Base-by-base conservation (phyloP, 2,797 vertebrate species). In the Hyperoplus lanceolatus region DNA sequence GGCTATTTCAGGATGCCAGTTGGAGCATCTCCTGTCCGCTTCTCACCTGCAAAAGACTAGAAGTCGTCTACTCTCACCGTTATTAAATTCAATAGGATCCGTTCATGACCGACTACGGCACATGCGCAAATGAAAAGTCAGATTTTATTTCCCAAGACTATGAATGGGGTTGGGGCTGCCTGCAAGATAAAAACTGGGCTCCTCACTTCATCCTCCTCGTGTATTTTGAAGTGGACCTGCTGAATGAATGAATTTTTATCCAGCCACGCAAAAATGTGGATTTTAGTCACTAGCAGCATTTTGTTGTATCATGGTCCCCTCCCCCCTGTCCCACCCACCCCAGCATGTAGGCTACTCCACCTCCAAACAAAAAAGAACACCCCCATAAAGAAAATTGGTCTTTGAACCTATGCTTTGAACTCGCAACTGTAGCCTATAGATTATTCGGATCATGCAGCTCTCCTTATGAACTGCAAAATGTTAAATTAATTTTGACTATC, bases 21-120 rank as follows among this genome's bases (percentile, higher is more conserved):
- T 79, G 79, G 49, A 81, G 79, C 86, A 90, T 90, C 89, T 70
- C 78, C 62, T 76, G 65, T n/a, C 63, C 66, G 48, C 80, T 87
- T 81, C 82, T 92, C 92, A 91, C 92, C 92, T 90, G 90, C 87
- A 70, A 81, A 76, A 82, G 84, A 89, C 88, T 86, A 90, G 79
- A 75, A 69, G 36, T 67, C 83, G 78, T 84, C 83, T 89, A 60
- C 87, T 90, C 87, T 87, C 91, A 91, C 90, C 85, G 85, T 93
- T 92, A 89, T 91, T 88, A 75, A 73, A 89, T 89, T 90, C 85
- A 87, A 82, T 57, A 75, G 85, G 72, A 75, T 81, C 66, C 84
- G 76, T 73, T 86, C 90, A 84, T 78, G 87, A 86, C 67, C 73
- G 87, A 81, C 86, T 76, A 64, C 79, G 4, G 90, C 93, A 89